These are phyloP conservation scores for Andrena marginata DNA, from an alignment of 2,888 invertebrate species.

Conservation along the genomic window DNA sequence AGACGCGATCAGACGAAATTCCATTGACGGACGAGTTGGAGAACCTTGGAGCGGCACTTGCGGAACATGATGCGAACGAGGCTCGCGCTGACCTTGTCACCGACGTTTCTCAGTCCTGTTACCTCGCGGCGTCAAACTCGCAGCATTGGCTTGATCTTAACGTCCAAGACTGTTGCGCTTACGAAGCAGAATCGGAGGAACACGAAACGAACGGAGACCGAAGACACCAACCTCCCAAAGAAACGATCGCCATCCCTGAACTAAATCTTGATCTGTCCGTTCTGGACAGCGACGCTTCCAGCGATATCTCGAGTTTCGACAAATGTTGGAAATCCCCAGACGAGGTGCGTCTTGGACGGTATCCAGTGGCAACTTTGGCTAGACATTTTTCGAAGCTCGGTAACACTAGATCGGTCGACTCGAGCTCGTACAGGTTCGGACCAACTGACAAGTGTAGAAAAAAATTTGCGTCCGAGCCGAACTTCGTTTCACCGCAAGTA, in stretches of 20 bases:
- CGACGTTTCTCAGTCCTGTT: background rate
- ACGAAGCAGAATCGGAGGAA: background rate
- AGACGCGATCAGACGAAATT: conserved; percentile 66
- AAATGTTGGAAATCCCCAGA: conserved; percentile 91
- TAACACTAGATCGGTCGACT: conserved; percentile 77
- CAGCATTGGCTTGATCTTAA: background rate
- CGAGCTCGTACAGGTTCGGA: background rate
- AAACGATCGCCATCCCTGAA: conserved; percentile 77
- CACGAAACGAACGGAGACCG: background rate
- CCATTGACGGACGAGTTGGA: background rate
- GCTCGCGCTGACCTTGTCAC: background rate
- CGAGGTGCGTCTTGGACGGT: conserved; percentile 89
- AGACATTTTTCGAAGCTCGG: conserved; percentile 88
- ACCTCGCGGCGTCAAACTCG: no score
- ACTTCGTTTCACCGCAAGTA: conserved; percentile 77
- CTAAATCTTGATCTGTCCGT: conserved; percentile 83
- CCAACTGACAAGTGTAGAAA: conserved; percentile 51
- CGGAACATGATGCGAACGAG: background rate
- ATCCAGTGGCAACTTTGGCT: conserved; percentile 90
- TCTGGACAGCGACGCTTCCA: conserved; percentile 78
- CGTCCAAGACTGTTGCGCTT: background rate
- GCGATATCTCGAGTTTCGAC: conserved; percentile 76
- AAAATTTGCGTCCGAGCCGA: conserved; percentile 82
- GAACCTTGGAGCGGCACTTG: background rate
- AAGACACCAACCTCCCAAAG: background rate